Base-by-base conservation (phyloP, 53 echinoderm and acorn worm species). In the Hippasteria phrygiana region DNA sequence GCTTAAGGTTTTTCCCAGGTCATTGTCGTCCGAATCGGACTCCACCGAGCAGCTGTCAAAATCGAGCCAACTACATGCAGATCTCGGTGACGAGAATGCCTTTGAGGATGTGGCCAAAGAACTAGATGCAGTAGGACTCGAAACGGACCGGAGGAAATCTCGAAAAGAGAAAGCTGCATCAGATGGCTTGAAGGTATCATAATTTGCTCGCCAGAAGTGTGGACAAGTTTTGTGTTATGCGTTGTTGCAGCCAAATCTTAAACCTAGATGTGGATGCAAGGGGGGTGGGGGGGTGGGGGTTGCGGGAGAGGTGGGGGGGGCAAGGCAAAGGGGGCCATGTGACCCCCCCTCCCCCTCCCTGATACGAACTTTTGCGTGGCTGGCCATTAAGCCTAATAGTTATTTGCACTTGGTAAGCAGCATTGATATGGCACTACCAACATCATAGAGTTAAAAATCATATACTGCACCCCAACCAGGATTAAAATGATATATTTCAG, bases 101-200 rank as follows among this genome's bases (percentile, higher is more conserved):
- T 62, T 81, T 28, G 81, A 81, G 63, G 81, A 63, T 26, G 65
- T 81, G 45, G 81, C 36, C 43, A 81, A 81, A 42, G 81, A 81
- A 45, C 65, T 81, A 14, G 81, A 81, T 11, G 81, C 81, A 28
- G 81, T 42, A 63, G 64, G 63, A n/a, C n/a, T n/a, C n/a, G n/a
- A n/a, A 18, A 63, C 81, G 8, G 81, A 10, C 42, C 43, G 2
- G 13, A 81, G 28, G 0, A 65, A 37, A 31, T 41, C 65, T 6
- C 43, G 63, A 28, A 81, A 81, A 39, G 64, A 43, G 38, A 81
- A 63, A 29, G 7, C 41, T 63, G 64, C 43, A 1, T 65, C 81
- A 43, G 43, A 64, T 36, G 11, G 41, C 81, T 43, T 43, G 32
- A 81, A 81, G 43, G 45, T 22, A 36, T 13, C 20, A 59, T 10